Base-by-base conservation (phyloP, 2,888 invertebrate species). In the Metallyticus violacea region DNA sequence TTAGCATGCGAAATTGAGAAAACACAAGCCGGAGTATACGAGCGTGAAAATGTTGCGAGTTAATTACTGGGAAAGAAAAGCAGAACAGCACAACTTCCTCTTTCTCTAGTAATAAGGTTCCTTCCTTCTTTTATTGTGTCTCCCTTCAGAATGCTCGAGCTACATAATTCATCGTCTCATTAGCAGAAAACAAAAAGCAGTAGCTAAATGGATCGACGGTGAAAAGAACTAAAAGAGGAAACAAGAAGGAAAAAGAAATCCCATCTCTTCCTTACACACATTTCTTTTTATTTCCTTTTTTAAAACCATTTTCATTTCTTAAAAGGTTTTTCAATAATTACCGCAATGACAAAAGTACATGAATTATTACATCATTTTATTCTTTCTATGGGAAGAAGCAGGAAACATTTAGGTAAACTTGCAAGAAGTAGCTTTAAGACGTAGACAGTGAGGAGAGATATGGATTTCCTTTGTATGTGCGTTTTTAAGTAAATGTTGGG, bases 311-410 rank as follows among this genome's bases (percentile, higher is more conserved):
- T 86, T 87, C 87, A 88, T 87, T 88, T 86, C 87, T 87, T 88
- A 87, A 88, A 88, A 88, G 88, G 88, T 87, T 88, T 88, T 87
- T 86, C 81, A 81, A 87, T 88, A 83, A 88, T 88, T 89, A 87
- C 87, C 89, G 89, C 89, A 90, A 90, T 89, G 90, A 90, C 90
- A 90, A 90, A 89, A 89, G 89, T 89, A 88, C 90, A 90, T 90
- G 89, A 90, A 90, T 90, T 89, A 91, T 90, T 90, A 86, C 88
- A 87, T 82, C 80, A 79, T 28, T 79, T 85, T 7, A 62, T 22
- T 62, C 40, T 62, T 83, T 62, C 83, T 83, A 76, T 26, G 77
- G 27, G 27, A 28, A 83, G n/a, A 15, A 62, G 40, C 22, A 62
- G 40, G 40, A 62, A 62, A 62, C 9, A 15, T 62, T 62, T 15